These are phyloP conservation scores for Rhagoletis pomonella DNA, from an alignment of 1,140 invertebrate genomes.

Conservation along the genomic window DNA sequence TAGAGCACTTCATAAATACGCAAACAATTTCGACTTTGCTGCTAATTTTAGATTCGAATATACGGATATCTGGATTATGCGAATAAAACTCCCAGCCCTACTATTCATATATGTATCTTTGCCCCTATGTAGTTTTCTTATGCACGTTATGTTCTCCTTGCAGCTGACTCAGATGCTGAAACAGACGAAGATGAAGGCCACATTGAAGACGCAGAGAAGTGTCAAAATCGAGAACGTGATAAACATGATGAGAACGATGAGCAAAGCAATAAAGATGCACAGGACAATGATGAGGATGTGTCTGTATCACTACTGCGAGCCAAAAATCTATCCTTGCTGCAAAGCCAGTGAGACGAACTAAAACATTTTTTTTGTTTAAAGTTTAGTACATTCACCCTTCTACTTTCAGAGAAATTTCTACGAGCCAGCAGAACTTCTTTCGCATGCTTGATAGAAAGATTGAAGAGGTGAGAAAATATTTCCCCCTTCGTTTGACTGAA, in stretches of 20 bases:
- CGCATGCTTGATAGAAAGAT: constrained; percentile 94
- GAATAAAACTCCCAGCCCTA: no score
- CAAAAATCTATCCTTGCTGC: constrained; percentile 72
- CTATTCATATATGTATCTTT: not conserved
- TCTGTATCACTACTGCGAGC: constrained; percentile 72
- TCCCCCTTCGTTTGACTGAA: not conserved
- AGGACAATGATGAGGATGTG: constrained; percentile 71
- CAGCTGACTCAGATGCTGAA: constrained; percentile 72
- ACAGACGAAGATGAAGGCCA: constrained; percentile 73
- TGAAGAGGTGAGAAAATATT: constrained; percentile 81
- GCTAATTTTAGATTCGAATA: no score
- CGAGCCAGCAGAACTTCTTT: constrained; percentile 92
- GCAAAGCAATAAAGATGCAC: constrained; percentile 72
- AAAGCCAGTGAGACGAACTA: constrained; percentile 71
- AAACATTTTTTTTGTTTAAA: constrained; percentile 17
- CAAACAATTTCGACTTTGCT: no score
- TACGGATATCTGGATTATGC: no score
- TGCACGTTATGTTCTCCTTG: not conserved
- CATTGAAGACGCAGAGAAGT: constrained; percentile 68
- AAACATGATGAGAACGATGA: constrained; percentile 71
- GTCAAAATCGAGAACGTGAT: constrained; percentile 70
- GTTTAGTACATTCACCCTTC: constrained; percentile 36
- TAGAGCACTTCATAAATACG: no score
- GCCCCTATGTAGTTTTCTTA: not conserved
- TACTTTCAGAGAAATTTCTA: constrained; percentile 85